Evolutionary conservation across 2,797 vertebrate species (phyloP), one percentile per base, ranked within the genome.

Genomic region (Trichosurus vulpecula): DNA sequence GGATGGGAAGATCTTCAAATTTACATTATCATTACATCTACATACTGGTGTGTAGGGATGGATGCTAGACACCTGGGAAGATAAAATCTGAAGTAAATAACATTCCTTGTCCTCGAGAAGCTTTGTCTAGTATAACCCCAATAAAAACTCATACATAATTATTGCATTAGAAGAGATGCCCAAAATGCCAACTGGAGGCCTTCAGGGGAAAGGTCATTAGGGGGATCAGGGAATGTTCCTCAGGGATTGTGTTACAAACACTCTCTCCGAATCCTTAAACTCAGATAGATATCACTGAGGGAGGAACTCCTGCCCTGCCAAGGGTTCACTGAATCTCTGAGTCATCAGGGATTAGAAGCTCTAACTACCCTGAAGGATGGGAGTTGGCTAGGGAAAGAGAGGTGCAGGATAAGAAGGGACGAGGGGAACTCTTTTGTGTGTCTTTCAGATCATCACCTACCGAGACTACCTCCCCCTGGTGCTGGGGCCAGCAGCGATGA

Each of bases 381-480:
- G 90, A n/a, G 53, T 35, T 90, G 51, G 51, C 13, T 41, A 51
- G 51, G 52, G 52, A 90, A 90, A n/a, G 8, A 31, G 90, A 90
- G 52, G 30, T 19, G 12, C 2, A 54, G 90, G 30, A 35, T 31
- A 35, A 2, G 30, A 54, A 94, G 6, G 31, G 25, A 54, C n/a
- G n/a, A 6, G 92, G 89, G 54, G 95, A 91, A 54, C 81, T 58
- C n/a, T 6, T 94, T 29, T 31, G 66, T 30, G 13, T 92, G 30
- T 29, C 3, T 94, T 96, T 89, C 97, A 99, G 99, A 96, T 99
- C 94, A 99, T 99, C 97, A 99, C 99, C 94, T 99, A 99, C 96
- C 98, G 98, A 92, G 99, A 99, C 97, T 99, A 99, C 94, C 98
- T 99, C 95, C 99, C 98, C 0, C 98, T 99, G 95, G 99, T 99